Percentiles rank a stretch among this genome's conserved stretches.
These are phyloP conservation scores for Temnothorax unifasciatus DNA, from an alignment of 2,888 invertebrate species.

Conservation along the genomic window DNA sequence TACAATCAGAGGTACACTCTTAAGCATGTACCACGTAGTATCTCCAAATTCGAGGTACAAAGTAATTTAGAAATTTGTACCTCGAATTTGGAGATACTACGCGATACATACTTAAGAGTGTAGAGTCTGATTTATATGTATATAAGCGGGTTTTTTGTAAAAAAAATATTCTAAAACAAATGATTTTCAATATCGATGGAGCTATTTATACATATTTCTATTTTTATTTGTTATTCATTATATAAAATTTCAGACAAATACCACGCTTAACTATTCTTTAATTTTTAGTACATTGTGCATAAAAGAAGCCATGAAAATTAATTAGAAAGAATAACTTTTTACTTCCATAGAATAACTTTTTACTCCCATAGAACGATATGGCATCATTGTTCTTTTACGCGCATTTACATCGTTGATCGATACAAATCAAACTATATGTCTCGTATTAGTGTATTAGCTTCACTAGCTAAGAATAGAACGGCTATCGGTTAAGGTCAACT, in stretches of 20 bases:
- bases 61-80: too few species aligned
- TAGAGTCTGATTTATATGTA: not conserved
- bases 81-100: too few species aligned
- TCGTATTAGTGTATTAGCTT: slow-evolving; percentile 32
- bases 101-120: too few species aligned
- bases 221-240: not conserved
- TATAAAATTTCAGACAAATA: not conserved
- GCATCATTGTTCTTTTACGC: not conserved
- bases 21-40: too few species aligned
- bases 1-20: not conserved
- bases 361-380: not conserved
- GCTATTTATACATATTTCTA: not conserved
- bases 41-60: too few species aligned
- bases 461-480: slow-evolving; percentile 34
- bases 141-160: too few species aligned
- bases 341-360: not conserved
- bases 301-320: not conserved
- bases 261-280: not conserved
- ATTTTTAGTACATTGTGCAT: not conserved
- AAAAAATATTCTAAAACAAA: not conserved
- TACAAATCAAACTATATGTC: slow-evolving; percentile 24
- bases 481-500: slow-evolving; percentile 48
- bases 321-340: not conserved
- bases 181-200: not conserved
- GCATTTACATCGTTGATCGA: slow-evolving; percentile 4